Conservation (phyloP, 2,113 vertebrate species). For the Myrmecophaga tridactyla region DNA sequence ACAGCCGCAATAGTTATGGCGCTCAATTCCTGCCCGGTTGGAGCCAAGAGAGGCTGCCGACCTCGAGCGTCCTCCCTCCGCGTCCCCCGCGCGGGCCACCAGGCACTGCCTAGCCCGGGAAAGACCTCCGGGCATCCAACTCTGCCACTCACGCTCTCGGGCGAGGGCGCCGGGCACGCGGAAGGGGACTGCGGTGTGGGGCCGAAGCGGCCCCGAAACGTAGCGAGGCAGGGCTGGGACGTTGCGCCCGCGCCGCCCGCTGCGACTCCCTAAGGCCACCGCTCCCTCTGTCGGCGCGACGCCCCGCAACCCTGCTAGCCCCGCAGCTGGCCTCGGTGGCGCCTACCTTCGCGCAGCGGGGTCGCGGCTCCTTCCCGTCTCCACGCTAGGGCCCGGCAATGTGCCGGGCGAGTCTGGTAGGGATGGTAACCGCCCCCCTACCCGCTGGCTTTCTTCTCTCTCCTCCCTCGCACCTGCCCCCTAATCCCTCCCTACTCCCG, state of each 20-base stretch:
- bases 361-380: not conserved
- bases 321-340: constrained; percentile 35
- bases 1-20: constrained; percentile 67
- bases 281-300: not conserved
- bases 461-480: constrained; percentile 69
- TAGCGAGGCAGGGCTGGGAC: constrained; percentile 59
- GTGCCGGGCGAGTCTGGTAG: constrained; percentile 52
- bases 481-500: constrained; percentile 64
- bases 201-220: not conserved
- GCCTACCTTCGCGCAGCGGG: constrained; percentile 54
- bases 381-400: constrained; percentile 21
- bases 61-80: not conserved
- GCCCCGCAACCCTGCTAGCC: not conserved
- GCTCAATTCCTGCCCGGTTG: constrained; percentile 46
- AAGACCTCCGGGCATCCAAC: constrained; percentile 25
- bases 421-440: constrained; percentile 65
- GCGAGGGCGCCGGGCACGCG: not conserved
- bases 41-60: not conserved
- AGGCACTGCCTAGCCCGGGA: not conserved
- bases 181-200: not conserved
- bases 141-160: constrained; percentile 13
- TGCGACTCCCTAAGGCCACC: constrained; percentile 10
- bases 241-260: not conserved
- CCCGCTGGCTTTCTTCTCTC: constrained; percentile 69
- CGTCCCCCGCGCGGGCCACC: not conserved